Evolutionary conservation across 2,113 vertebrate genomes (phyloP).

Genomic region (Cettia cetti): DNA sequence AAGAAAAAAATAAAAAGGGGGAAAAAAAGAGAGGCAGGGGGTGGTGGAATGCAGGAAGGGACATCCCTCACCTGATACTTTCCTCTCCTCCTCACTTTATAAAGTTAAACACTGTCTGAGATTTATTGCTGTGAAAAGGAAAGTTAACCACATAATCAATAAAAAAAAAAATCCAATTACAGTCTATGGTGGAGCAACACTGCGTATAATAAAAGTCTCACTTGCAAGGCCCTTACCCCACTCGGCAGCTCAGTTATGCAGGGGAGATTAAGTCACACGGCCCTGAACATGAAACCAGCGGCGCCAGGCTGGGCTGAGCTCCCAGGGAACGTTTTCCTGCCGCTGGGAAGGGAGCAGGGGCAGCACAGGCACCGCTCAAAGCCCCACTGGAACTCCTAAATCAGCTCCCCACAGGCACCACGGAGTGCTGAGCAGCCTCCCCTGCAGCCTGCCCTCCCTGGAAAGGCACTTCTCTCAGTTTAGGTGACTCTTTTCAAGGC

Average conservation of each 20-base stretch:
- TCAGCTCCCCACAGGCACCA: background rate
- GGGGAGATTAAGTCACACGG: background rate
- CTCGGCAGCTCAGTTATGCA: background rate
- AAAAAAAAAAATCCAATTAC: conserved; percentile 64
- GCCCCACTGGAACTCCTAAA: background rate
- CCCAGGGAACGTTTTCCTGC: background rate
- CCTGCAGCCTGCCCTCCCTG: background rate
- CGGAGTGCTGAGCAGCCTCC: background rate
- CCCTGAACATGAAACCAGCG: background rate
- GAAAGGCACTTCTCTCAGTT: background rate
- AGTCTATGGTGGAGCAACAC: background rate
- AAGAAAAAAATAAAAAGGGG: too few relatives aligned
- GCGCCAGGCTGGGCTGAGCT: background rate
- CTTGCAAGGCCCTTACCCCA: conserved; percentile 11
- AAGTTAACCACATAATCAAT: conserved; percentile 70
- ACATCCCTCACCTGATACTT: conserved; percentile 18
- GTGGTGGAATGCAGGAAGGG: background rate
- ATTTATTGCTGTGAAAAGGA: conserved; percentile 59
- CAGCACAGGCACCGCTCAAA: background rate
- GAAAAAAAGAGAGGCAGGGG: too few relatives aligned
- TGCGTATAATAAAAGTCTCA: conserved; percentile 43
- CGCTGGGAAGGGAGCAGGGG: background rate
- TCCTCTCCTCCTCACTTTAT: conserved; percentile 52
- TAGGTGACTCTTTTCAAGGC: background rate
- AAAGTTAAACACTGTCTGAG: conserved; percentile 40